These are phyloP conservation scores for Dimorphilus gyrociliatus DNA, from an alignment of 2,888 invertebrate species.

Conservation along the genomic window DNA sequence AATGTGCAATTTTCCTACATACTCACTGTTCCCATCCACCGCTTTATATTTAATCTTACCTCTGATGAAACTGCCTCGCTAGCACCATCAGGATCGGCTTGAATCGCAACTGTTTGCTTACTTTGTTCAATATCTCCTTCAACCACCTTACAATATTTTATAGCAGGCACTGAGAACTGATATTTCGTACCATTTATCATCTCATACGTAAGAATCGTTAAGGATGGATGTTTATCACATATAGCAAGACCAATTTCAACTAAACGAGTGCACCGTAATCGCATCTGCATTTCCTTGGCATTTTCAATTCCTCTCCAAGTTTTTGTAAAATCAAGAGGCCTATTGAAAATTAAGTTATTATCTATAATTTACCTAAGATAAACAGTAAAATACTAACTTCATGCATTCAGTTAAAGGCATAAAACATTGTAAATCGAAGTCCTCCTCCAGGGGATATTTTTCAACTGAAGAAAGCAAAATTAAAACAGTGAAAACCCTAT, in stretches of 20 bases:
- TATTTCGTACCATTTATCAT: too few relatives aligned
- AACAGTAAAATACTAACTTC: conserved; percentile 14
- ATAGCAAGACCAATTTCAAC: conserved; percentile 31
- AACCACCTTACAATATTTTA: too few relatives aligned
- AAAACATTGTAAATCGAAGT: conserved; percentile 62
- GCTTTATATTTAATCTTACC: too few relatives aligned
- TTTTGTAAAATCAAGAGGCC: conserved; percentile 23
- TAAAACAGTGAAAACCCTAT: conserved; percentile 5
- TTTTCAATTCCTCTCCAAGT: too few relatives aligned
- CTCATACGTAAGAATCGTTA: too few relatives aligned
- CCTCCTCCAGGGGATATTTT: conserved; percentile 52
- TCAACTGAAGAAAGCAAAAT: conserved; percentile 19
- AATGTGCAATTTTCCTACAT: too few relatives aligned
- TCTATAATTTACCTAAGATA: not conserved
- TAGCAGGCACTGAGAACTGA: too few relatives aligned
- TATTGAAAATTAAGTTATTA: conserved; percentile 6
- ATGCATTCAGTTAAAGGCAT: conserved; percentile 46
- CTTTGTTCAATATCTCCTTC: too few relatives aligned
- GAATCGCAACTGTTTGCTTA: too few relatives aligned
- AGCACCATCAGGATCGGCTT: too few relatives aligned
- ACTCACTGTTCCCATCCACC: too few relatives aligned
- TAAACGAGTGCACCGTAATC: conserved; percentile 28
- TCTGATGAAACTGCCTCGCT: too few relatives aligned
- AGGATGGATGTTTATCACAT: conserved; percentile 20
- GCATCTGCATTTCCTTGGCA: conserved; percentile 20